Evolutionary conservation across 2,113 vertebrate genomes (phyloP).

Genomic region (Alosa alosa): DNA sequence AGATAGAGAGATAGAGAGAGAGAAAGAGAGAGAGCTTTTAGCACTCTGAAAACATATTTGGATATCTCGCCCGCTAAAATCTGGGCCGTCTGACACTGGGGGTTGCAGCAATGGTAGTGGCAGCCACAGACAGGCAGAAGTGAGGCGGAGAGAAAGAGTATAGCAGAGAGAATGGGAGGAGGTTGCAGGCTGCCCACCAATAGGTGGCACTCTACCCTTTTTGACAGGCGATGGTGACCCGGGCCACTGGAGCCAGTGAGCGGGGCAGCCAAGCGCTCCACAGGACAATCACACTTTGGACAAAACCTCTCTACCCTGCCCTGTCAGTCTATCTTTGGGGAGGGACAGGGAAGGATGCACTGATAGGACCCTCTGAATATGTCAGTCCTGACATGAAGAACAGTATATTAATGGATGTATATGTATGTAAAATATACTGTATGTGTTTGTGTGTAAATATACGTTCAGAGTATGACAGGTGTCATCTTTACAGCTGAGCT

Average conservation of each 20-base stretch:
- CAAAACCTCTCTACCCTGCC: not conserved
- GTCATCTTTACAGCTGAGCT: too few relatives aligned
- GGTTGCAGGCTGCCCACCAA: conserved; percentile 62
- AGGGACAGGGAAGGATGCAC: too few relatives aligned
- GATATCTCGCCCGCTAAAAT: not conserved
- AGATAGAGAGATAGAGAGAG: conserved; percentile 28
- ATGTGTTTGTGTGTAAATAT: too few relatives aligned
- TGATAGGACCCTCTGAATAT: too few relatives aligned
- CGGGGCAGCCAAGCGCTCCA: not conserved
- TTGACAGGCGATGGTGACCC: conserved; percentile 60
- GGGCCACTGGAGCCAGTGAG: conserved; percentile 18
- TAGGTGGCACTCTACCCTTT: conserved; percentile 78
- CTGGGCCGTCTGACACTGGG: not conserved
- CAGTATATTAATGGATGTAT: too few relatives aligned
- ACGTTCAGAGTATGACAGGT: too few relatives aligned
- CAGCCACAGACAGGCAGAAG: not conserved
- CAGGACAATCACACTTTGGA: not conserved
- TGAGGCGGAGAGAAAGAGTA: not conserved
- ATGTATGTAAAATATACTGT: too few relatives aligned
- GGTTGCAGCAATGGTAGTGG: not conserved
- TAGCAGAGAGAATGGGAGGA: not conserved
- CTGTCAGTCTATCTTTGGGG: not conserved
- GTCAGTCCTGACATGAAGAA: too few relatives aligned
- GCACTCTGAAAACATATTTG: not conserved
- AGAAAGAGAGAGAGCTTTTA: not conserved